Evolutionary conservation across 2,797 vertebrate species (phyloP).

Genomic region (Pantherophis vulpinus): DNA sequence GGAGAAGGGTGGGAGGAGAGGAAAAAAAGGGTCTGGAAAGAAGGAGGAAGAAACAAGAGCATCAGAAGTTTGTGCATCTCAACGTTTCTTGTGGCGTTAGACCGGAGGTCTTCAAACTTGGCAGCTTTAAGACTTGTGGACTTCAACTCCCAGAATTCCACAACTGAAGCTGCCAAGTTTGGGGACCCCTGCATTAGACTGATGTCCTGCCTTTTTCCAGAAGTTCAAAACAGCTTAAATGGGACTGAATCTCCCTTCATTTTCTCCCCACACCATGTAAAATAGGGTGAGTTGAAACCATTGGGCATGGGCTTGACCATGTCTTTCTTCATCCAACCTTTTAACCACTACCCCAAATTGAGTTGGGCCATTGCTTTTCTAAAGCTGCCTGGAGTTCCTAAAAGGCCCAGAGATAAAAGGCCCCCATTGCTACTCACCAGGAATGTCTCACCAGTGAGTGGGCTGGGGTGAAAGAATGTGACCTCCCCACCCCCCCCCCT

Average conservation of each 20-base stretch:
- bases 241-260: not conserved
- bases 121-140: too few relatives aligned
- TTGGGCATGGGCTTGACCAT: not conserved
- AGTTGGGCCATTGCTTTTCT: not conserved
- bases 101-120: too few relatives aligned
- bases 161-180: too few relatives aligned
- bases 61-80: not conserved
- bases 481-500: not conserved
- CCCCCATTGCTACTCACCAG: not conserved
- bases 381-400: not conserved
- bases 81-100: not conserved
- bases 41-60: not conserved
- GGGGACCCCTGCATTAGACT: not conserved
- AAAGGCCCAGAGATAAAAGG: not conserved
- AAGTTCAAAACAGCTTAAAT: not conserved
- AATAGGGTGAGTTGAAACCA: not conserved
- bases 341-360: not conserved
- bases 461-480: not conserved
- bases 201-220: not conserved
- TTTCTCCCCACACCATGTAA: not conserved
- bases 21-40: not conserved
- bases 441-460: not conserved
- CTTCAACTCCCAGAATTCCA: too few relatives aligned
- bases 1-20: not conserved
- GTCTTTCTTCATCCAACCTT: not conserved